These are phyloP conservation scores for Teleopsis dalmanni DNA, from an alignment of 1,140 invertebrate genomes.

Conservation along the genomic window DNA sequence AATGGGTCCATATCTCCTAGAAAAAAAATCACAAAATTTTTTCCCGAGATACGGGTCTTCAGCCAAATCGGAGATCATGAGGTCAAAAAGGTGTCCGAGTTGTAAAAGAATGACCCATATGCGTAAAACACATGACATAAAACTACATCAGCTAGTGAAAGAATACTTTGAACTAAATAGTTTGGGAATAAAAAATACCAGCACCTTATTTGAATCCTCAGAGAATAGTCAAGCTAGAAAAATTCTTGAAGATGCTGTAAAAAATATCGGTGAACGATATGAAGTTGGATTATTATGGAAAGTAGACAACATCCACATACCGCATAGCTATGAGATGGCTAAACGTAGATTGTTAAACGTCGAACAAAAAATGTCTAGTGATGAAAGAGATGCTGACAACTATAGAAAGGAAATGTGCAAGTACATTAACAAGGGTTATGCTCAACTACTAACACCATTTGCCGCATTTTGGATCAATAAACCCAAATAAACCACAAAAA, in stretches of 20 bases:
- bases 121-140: too few relatives aligned
- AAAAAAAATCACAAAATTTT: too few relatives aligned
- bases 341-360: conserved; percentile 2
- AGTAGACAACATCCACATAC: not conserved
- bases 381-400: conserved; percentile 6
- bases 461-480: conserved; percentile 26
- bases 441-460: conserved; percentile 15
- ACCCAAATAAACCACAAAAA: conserved; percentile 24
- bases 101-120: too few relatives aligned
- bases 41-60: too few relatives aligned
- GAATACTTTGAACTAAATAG: too few relatives aligned
- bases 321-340: conserved; percentile 5
- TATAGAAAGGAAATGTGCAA: conserved; percentile 14
- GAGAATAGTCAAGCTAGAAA: not conserved
- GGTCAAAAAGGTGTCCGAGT: too few relatives aligned
- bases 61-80: too few relatives aligned
- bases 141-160: too few relatives aligned
- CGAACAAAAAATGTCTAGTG: conserved; percentile 12
- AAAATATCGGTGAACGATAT: conserved; percentile 6
- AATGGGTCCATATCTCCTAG: too few relatives aligned
- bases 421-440: conserved; percentile 16
- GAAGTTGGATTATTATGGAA: conserved; percentile 18
- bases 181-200: too few relatives aligned
- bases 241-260: not conserved
- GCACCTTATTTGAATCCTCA: not conserved